Base-by-base conservation (phyloP, 2,113 vertebrate genomes). In the Notechis scutatus region DNA sequence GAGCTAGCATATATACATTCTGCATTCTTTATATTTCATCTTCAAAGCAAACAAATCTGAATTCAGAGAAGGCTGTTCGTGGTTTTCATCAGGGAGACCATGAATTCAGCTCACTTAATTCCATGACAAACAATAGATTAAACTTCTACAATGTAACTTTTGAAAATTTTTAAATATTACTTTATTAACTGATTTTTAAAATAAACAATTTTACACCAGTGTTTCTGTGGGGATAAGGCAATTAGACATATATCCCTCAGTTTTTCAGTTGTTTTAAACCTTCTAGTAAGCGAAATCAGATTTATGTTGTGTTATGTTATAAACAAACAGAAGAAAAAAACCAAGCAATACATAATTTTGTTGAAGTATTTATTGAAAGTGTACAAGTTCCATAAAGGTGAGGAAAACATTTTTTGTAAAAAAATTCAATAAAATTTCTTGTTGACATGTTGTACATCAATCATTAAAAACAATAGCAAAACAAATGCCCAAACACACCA, bases 361-460 rank as follows among this genome's bases (percentile, higher is more conserved):
- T 89, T 94, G 91, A 61, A 96, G 95, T 81, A 85, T 0, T 0
- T 42, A 20, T 59, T 88, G 94, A 94, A 92, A 89, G 94, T 91
- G 45, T 3, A 3, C 1, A 0, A 45, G 90, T 42, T 9, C 52
- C 45, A 92, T 95, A 94, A 89, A 45, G 55, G 90, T 81, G 24
- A 74, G 61, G 88, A 89, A 42, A 89, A 93, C 24, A 92, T 29
- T 26, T 90, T 87, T 56, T 91, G 90, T 93, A 95, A 87, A 18
- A 90, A 90, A 34, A 50, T 34, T 26, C 5, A 74, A 59, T n/a
- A 50, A 92, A 21, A 88, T 91, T 4, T 93, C 23, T 95, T 92
- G 87, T 18, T 96, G 92, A 94, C 52, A 95, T 7, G 45, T 93
- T 89, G 94, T 94, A 92, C 87, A 92, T 96, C 61, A 94, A 81